Conservation (phyloP, 1,140 invertebrate genomes). For the Coptotermes formosanus region DNA sequence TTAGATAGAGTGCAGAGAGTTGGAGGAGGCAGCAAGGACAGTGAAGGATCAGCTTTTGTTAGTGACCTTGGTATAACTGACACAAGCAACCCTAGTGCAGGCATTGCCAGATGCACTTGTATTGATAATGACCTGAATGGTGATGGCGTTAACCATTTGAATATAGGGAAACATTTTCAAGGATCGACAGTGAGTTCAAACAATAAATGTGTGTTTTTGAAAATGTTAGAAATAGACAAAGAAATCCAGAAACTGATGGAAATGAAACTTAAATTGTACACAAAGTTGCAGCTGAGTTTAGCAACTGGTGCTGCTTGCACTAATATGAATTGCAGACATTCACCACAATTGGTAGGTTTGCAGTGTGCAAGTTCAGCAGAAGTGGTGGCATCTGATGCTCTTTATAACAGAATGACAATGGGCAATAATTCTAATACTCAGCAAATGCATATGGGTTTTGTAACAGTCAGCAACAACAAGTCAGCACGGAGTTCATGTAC, state of each 20-base stretch:
- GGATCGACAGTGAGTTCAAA: not conserved
- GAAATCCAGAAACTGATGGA: conserved; percentile 47
- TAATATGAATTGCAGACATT: not conserved
- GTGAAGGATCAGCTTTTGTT: not conserved
- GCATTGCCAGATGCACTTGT: not conserved
- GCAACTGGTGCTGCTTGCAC: not conserved
- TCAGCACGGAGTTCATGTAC: not conserved
- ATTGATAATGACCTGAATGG: not conserved
- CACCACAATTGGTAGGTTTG: not conserved
- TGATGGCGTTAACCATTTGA: not conserved
- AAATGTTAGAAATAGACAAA: conserved; percentile 49
- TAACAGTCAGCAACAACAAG: not conserved
- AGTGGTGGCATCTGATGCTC: not conserved
- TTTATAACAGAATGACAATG: not conserved
- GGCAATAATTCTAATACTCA: not conserved
- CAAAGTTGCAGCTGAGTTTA: conserved; percentile 30
- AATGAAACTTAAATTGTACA: conserved; percentile 47
- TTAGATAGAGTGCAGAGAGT: not conserved
- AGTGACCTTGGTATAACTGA: not conserved
- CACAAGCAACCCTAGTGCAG: not conserved
- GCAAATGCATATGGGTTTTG: not conserved
- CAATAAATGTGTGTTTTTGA: conserved; percentile 26
- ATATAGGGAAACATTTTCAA: not conserved
- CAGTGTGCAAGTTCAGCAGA: not conserved
- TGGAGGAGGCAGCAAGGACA: not conserved